Conservation (phyloP, 2,113 vertebrate genomes). For the Leiothrix lutea region DNA sequence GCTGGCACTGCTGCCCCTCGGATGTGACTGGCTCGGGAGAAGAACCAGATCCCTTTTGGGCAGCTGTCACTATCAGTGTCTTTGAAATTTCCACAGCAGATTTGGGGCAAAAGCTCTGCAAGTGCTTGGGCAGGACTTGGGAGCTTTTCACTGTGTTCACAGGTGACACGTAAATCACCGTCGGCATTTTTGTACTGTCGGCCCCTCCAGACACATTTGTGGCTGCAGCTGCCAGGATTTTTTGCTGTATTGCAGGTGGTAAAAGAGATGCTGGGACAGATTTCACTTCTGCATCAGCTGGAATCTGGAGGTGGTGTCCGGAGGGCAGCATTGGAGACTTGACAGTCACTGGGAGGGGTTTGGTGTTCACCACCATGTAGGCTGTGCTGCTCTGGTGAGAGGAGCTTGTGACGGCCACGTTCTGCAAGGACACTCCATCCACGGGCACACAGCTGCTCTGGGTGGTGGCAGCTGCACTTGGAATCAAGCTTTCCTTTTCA, state of each 20-base stretch:
- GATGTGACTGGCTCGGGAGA: neutral
- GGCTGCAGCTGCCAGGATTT: slow-evolving; percentile 69
- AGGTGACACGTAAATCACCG: slow-evolving; percentile 79
- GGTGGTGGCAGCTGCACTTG: slow-evolving; percentile 1
- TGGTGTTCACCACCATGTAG: slow-evolving; percentile 53
- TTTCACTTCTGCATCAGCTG: slow-evolving; percentile 79
- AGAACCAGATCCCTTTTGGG: neutral
- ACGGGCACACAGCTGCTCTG: slow-evolving; percentile 49
- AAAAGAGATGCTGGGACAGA: slow-evolving; percentile 79
- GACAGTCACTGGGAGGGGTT: slow-evolving; percentile 51
- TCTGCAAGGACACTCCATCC: slow-evolving; percentile 56
- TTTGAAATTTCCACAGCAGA: slow-evolving; percentile 25
- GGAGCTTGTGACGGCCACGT: slow-evolving; percentile 23
- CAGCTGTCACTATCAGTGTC: slow-evolving; percentile 21
- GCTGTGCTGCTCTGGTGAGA: slow-evolving; percentile 44
- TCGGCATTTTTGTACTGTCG: slow-evolving; percentile 48
- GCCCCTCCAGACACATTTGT: slow-evolving; percentile 38
- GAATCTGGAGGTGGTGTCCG: slow-evolving; percentile 84
- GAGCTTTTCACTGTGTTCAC: slow-evolving; percentile 78
- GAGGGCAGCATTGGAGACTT: slow-evolving; percentile 71
- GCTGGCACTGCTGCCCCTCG: slow-evolving; percentile 54
- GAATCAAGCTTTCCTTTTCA: slow-evolving; percentile 43
- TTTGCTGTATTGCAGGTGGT: slow-evolving; percentile 77
- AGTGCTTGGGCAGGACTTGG: neutral
- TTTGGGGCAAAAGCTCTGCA: slow-evolving; percentile 40